Evolutionary conservation across 1,140 invertebrate species (phyloP).

Genomic region (Trinorchestia longiramus): DNA sequence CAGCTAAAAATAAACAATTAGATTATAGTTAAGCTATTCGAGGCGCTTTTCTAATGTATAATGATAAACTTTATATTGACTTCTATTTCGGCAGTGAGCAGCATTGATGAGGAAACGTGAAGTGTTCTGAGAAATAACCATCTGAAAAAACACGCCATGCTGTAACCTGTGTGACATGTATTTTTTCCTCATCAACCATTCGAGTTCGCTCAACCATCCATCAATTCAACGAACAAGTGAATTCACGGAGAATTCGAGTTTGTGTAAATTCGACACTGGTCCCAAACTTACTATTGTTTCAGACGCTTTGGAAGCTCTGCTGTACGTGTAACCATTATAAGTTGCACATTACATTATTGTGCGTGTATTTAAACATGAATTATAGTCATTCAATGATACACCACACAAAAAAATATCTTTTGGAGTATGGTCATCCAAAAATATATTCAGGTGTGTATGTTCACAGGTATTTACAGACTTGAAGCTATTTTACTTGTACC

Average conservation of each 20-base stretch:
- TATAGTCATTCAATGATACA: neutral
- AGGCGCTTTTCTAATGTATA: neutral
- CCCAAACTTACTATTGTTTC: neutral
- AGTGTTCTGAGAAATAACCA: neutral
- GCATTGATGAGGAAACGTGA: neutral
- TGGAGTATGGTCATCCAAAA: too few relatives aligned
- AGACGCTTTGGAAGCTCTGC: neutral
- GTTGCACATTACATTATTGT: neutral
- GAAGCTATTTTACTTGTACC: neutral
- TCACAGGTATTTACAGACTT: neutral
- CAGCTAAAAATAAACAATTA: neutral
- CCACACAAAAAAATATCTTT: too few relatives aligned
- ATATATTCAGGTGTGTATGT: neutral
- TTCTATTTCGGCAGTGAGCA: neutral
- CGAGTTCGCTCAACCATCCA: too few relatives aligned
- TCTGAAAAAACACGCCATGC: neutral
- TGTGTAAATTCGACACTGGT: too few relatives aligned
- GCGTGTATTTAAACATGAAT: neutral
- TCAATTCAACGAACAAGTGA: neutral
- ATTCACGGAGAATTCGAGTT: neutral
- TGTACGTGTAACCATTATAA: neutral
- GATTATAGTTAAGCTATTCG: neutral
- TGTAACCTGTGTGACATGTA: neutral
- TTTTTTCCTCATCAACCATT: neutral
- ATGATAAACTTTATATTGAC: neutral